phyloP scores from a whole-genome alignment of 2,797 vertebrate species.

The Pipistrellus pipistrellus region DNA sequence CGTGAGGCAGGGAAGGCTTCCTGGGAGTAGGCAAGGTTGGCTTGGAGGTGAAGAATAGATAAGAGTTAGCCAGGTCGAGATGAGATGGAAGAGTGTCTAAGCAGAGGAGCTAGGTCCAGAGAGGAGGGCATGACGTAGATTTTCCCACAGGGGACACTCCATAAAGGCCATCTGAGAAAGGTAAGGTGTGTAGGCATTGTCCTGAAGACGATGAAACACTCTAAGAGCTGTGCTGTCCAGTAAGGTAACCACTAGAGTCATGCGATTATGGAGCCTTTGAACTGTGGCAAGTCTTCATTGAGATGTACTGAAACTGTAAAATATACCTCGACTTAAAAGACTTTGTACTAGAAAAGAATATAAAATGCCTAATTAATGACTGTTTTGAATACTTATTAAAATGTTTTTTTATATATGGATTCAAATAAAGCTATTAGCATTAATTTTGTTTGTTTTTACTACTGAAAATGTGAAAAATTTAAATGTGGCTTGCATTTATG shows the following conservation, averaged over 20 bases:
- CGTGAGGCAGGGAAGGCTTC: not conserved
- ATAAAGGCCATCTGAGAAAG: not conserved
- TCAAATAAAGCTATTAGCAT: slow-evolving; percentile 39
- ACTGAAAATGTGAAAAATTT: slow-evolving; percentile 37
- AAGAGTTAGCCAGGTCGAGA: not conserved
- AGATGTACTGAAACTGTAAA: not conserved
- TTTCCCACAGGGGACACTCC: not conserved
- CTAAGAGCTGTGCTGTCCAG: not conserved
- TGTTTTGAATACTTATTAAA: not conserved
- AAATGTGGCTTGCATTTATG: slow-evolving; percentile 29
- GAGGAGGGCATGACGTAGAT: not conserved
- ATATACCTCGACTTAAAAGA: not conserved
- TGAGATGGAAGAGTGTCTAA: not conserved
- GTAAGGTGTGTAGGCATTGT: not conserved
- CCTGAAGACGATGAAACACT: not conserved
- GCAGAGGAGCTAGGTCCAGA: not conserved
- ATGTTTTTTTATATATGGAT: not conserved
- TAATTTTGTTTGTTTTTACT: slow-evolving; percentile 32
- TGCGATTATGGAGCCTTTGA: not conserved
- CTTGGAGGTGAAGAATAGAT: not conserved
- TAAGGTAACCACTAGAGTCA: not conserved
- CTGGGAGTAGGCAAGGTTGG: not conserved
- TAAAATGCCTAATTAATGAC: not conserved
- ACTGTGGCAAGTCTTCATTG: not conserved
- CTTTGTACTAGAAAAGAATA: not conserved